Evolutionary conservation across 2,113 vertebrate species (phyloP).

Genomic region (Marcusenius ussheri): DNA sequence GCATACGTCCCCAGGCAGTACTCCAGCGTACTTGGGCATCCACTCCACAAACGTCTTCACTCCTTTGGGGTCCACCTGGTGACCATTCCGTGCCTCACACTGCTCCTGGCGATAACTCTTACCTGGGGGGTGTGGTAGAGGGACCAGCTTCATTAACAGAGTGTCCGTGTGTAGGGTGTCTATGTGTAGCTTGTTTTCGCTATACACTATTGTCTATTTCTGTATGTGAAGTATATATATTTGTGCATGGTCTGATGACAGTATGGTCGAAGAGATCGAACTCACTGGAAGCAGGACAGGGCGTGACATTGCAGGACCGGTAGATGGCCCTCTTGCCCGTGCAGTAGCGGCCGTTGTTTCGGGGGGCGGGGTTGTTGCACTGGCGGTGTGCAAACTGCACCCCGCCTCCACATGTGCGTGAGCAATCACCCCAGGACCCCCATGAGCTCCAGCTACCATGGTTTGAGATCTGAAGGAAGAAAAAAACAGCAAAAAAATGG

Average conservation of each 20-base stretch:
- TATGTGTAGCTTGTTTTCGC: not conserved
- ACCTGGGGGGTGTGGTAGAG: constrained; percentile 48
- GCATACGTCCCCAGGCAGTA: constrained; percentile 84
- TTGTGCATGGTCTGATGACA: not conserved
- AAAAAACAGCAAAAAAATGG: not conserved
- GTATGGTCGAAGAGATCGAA: not conserved
- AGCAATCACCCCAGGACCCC: constrained; percentile 89
- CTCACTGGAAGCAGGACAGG: constrained; percentile 73
- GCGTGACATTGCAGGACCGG: constrained; percentile 74
- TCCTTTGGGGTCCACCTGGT: constrained; percentile 90
- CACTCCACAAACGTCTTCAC: constrained; percentile 92
- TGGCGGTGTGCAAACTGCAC: constrained; percentile 89
- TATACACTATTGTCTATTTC: not conserved
- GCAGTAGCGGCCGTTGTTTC: constrained; percentile 89
- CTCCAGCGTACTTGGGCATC: constrained; percentile 91
- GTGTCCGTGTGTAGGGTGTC: not conserved
- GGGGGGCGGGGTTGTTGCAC: constrained; percentile 91
- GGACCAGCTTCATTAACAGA: not conserved
- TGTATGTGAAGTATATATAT: not conserved
- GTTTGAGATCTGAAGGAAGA: constrained; percentile 72
- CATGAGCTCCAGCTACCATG: constrained; percentile 97
- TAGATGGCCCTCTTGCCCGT: constrained; percentile 89
- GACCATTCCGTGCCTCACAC: constrained; percentile 90
- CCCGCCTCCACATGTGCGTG: constrained; percentile 82
- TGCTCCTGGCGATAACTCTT: constrained; percentile 92